Evolutionary conservation across 2,888 invertebrate species (phyloP), one percentile per base, ranked within the genome.

Genomic region (Theretra japonica): DNA sequence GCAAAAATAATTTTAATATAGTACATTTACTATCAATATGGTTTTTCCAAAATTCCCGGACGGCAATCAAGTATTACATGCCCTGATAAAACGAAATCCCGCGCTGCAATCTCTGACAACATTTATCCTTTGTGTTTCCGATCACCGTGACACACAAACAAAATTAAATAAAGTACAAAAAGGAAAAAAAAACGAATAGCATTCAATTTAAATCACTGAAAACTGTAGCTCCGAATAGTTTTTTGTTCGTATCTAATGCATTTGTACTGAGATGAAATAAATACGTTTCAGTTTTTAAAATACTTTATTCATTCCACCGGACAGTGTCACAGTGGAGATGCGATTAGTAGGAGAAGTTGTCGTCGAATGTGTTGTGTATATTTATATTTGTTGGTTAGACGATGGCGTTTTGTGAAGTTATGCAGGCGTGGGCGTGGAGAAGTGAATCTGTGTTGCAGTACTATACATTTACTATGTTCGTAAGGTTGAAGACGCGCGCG

Each of bases 371-470:
- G 41, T 19, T 30, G 19, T 28, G 4, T 65, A 21, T 48, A 23
- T 65, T 21, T 65, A 65, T 21, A n/a, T 69, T 56, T 50, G 17
- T 50, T 11, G 21, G 48, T 15, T 25, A 48, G 0, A 48, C 23
- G n/a, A 11, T 25, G 17, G 23, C 33, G 23, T 65, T 48, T 48
- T 48, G 17, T 6, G 17, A 48, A 68, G 21, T 53, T 53, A 69
- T 30, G 25, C 68, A n/a, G 17, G 53, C 17, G 30, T 33, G 53
- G 23, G 57, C 21, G 53, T 11, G 69, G n/a, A 8, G n/a, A 21
- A 74, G 75, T 73, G 76, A 72, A 68, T 23, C 33, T 74, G 73
- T 73, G 65, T 75, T 50, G 70, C 69, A 69, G 23, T 69, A 72
- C 72, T 72, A 72, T 59, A 25, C 33, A 65, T 71, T 71, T 71